Evolutionary conservation across 1,140 invertebrate species (phyloP).

Genomic region (Adoxophyes honmai): DNA sequence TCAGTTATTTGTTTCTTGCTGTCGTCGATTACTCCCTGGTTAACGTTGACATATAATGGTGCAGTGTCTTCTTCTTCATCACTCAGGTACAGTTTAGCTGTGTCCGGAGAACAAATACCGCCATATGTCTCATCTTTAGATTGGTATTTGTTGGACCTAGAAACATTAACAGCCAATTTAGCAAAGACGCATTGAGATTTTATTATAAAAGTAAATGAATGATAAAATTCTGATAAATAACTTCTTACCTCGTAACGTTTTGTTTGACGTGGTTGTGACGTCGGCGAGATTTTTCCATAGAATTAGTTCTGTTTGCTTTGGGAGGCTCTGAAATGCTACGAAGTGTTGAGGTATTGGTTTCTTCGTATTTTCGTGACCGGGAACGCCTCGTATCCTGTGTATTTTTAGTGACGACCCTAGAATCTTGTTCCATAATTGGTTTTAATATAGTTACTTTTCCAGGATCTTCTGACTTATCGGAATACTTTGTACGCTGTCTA

Average conservation of each 20-base stretch:
- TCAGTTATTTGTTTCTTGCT: background rate
- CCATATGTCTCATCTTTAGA: background rate
- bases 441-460: constrained; percentile 35
- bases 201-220: background rate
- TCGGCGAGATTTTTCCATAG: constrained; percentile 1
- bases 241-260: constrained; percentile 1
- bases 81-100: constrained; percentile 2
- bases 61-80: background rate
- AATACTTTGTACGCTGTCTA: constrained; percentile 47
- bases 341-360: constrained; percentile 19
- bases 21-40: background rate
- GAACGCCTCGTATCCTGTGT: constrained; percentile 27
- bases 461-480: constrained; percentile 28
- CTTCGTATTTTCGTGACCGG: constrained; percentile 32
- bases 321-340: constrained; percentile 51
- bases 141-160: background rate
- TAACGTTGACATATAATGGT: constrained; percentile 7
- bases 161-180: background rate
- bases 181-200: background rate
- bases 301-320: constrained; percentile 22
- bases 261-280: background rate
- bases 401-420: constrained; percentile 20
- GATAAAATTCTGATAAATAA: no score
- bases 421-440: constrained; percentile 48
- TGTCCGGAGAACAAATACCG: background rate